Evolutionary conservation across 2,888 invertebrate species (phyloP).

Genomic region (Lasioglossum villosulum): DNA sequence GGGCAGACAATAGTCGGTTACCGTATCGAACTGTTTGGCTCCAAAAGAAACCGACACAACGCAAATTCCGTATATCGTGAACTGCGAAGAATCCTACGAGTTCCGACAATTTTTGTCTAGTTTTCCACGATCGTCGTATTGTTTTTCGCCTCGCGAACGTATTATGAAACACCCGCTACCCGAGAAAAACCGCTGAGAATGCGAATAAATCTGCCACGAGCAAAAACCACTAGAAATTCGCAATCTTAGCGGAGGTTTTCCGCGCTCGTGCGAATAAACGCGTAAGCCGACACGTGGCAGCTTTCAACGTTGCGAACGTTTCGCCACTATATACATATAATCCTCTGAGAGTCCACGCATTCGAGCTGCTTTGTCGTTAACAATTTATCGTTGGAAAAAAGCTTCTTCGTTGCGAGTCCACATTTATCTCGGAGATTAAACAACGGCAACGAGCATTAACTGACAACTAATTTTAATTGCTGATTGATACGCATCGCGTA

Average conservation of each 20-base stretch:
- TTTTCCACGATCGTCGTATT: background rate
- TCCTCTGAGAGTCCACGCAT: background rate
- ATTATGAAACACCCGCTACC: background rate
- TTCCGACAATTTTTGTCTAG: background rate
- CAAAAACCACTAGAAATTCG: background rate
- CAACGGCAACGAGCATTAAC: too few species aligned
- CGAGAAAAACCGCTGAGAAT: background rate
- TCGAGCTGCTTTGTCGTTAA: too few species aligned
- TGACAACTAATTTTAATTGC: background rate
- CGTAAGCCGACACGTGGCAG: background rate
- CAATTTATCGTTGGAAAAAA: too few species aligned
- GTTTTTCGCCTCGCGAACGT: background rate
- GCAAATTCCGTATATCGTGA: too few species aligned
- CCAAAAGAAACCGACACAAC: too few species aligned
- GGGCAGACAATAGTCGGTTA: too few species aligned
- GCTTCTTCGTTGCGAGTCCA: background rate
- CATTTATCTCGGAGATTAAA: background rate
- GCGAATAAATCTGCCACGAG: background rate
- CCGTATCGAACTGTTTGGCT: too few species aligned
- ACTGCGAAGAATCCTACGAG: too few species aligned
- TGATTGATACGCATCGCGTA: background rate
- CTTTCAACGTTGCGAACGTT: background rate
- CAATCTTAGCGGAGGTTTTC: background rate
- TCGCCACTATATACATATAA: background rate
- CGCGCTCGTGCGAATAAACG: background rate